These are phyloP conservation scores for Cynopterus brachyotis DNA, from an alignment of 2,113 vertebrate genomes.

Conservation along the genomic window DNA sequence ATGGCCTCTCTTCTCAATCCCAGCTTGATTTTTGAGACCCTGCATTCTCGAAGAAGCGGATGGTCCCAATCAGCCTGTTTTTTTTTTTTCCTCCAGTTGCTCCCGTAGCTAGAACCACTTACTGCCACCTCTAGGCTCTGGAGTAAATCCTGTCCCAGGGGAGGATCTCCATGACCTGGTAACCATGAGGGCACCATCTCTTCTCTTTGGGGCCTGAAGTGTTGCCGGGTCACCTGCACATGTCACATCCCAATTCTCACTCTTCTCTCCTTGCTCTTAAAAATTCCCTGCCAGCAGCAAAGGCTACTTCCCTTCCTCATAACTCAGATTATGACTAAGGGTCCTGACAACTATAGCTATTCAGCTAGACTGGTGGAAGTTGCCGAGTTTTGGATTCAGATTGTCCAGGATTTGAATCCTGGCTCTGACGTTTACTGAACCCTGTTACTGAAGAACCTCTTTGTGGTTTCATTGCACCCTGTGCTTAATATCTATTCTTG, in stretches of 20 bases:
- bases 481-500: neutral
- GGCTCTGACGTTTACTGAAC: neutral
- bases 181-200: neutral
- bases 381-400: neutral
- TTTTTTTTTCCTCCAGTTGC: neutral
- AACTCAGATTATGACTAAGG: neutral
- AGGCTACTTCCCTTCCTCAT: neutral
- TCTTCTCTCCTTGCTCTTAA: neutral
- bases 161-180: neutral
- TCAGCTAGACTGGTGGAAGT: neutral
- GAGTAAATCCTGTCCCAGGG: neutral
- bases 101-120: neutral
- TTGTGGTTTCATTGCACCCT: conserved; percentile 11
- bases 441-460: neutral
- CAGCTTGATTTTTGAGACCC: neutral
- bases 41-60: neutral
- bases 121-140: neutral
- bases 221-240: neutral
- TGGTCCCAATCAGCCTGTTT: neutral
- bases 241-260: neutral
- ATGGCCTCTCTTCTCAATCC: neutral
- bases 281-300: neutral
- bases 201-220: neutral
- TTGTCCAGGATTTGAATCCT: neutral
- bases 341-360: neutral